These are phyloP conservation scores for Centruroides vittatus DNA, from an alignment of 1,140 invertebrate genomes.

Conservation along the genomic window DNA sequence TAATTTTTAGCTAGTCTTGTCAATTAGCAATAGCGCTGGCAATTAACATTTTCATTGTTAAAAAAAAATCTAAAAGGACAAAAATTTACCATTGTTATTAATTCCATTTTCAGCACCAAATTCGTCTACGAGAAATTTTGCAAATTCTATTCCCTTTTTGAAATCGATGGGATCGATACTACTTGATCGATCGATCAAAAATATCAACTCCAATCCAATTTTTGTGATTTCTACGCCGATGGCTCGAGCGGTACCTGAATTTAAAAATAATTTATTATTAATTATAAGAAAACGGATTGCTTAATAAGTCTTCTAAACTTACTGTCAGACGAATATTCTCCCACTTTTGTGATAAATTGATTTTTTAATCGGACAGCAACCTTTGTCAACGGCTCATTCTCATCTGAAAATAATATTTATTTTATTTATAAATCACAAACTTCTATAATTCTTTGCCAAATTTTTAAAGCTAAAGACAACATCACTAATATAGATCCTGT, in stretches of 20 bases:
- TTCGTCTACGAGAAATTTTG: constrained; percentile 5
- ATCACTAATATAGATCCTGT: too few relatives aligned
- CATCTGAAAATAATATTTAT: background rate
- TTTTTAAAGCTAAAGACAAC: too few relatives aligned
- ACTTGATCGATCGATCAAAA: constrained; percentile 9
- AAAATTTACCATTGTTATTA: too few relatives aligned
- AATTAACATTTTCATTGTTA: too few relatives aligned
- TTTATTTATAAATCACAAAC: too few relatives aligned
- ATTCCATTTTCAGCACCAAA: background rate
- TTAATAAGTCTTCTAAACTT: background rate
- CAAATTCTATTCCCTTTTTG: constrained; percentile 1
- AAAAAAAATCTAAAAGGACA: too few relatives aligned
- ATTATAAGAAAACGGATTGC: too few relatives aligned
- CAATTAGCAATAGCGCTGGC: too few relatives aligned
- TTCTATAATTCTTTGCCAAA: too few relatives aligned
- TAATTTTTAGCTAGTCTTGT: too few relatives aligned
- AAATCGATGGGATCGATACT: constrained; percentile 10
- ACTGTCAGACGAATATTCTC: background rate
- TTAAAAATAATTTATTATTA: background rate
- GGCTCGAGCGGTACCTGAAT: background rate
- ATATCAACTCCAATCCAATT: constrained; percentile 3
- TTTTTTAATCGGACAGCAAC: constrained; percentile 3
- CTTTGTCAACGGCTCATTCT: background rate
- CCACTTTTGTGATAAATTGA: background rate
- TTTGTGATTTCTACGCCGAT: background rate